Conservation (phyloP, 2,888 invertebrate genomes). For the Erebia palarica region DNA sequence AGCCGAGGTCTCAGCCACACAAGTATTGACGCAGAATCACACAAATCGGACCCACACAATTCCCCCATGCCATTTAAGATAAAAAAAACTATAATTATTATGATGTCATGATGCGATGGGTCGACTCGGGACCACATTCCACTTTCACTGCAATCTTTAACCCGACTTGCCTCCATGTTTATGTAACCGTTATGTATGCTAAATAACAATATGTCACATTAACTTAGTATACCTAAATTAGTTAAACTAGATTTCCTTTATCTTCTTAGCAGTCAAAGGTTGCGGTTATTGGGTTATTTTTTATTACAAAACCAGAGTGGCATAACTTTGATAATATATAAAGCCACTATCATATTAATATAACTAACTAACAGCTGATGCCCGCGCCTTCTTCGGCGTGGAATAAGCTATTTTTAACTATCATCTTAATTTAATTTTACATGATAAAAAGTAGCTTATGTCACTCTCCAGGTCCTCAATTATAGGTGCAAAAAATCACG, state of each 20-base stretch:
- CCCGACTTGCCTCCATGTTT: constrained; percentile 40
- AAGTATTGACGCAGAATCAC: neutral
- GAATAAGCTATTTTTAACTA: too few species aligned
- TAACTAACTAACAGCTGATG: too few species aligned
- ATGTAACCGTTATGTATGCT: constrained; percentile 38
- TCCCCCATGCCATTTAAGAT: neutral
- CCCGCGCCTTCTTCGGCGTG: too few species aligned
- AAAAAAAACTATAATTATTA: constrained; percentile 5
- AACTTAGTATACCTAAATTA: constrained; percentile 18
- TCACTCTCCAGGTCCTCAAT: too few species aligned
- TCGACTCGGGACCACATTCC: constrained; percentile 18
- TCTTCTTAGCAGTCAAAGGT: constrained; percentile 32
- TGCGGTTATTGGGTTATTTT: constrained; percentile 25
- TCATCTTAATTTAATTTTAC: too few species aligned
- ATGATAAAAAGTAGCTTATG: too few species aligned
- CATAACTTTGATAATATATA: neutral
- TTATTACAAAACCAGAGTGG: constrained; percentile 3
- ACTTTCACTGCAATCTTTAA: constrained; percentile 66
- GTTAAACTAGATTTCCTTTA: constrained; percentile 16
- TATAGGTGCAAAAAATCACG: too few species aligned
- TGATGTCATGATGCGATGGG: constrained; percentile 17
- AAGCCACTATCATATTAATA: neutral
- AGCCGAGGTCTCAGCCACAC: too few species aligned
- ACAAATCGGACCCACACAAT: neutral
- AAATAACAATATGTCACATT: constrained; percentile 16